phyloP scores from a whole-genome alignment of 30 jellyfish, hydroid and myxozoan species.

The Clytia hemisphaerica region DNA sequence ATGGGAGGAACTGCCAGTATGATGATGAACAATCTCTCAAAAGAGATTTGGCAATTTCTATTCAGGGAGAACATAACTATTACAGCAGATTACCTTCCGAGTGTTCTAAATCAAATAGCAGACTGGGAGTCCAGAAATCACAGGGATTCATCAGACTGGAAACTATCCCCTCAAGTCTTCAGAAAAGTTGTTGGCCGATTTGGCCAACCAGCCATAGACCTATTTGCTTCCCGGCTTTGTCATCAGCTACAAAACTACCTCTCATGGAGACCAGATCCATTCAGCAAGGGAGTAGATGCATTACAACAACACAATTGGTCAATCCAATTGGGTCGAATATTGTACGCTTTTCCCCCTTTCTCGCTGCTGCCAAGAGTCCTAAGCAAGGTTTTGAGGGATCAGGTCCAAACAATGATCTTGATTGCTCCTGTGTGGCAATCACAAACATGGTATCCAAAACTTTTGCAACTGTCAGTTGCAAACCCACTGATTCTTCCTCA shows the following conservation, averaged over 20 bases:
- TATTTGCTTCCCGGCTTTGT: no score
- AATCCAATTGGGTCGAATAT: no score
- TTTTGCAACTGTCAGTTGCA: conserved; percentile 15
- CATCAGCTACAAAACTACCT: no score
- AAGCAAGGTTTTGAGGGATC: conserved; percentile 14
- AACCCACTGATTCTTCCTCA: conserved; percentile 15
- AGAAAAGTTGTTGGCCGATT: neutral
- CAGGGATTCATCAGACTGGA: conserved; percentile 27
- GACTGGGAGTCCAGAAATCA: conserved; percentile 35
- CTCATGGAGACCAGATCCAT: no score
- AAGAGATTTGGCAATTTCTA: conserved; percentile 18
- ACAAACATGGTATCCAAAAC: conserved; percentile 33
- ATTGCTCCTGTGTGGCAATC: conserved; percentile 31
- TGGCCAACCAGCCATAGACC: conserved; percentile 26
- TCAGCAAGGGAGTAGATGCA: no score
- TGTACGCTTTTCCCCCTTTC: no score
- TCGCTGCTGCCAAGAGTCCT: no score
- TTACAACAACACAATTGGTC: no score
- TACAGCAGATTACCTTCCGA: conserved; percentile 7
- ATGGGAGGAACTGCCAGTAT: conserved; percentile 23
- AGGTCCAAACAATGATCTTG: neutral
- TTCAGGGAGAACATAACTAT: no score
- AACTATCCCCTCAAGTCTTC: conserved; percentile 10
- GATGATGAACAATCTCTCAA: neutral
- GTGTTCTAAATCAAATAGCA: conserved; percentile 10